Evolutionary conservation across 2,113 vertebrate species (phyloP).

Genomic region (Trinectes maculatus): DNA sequence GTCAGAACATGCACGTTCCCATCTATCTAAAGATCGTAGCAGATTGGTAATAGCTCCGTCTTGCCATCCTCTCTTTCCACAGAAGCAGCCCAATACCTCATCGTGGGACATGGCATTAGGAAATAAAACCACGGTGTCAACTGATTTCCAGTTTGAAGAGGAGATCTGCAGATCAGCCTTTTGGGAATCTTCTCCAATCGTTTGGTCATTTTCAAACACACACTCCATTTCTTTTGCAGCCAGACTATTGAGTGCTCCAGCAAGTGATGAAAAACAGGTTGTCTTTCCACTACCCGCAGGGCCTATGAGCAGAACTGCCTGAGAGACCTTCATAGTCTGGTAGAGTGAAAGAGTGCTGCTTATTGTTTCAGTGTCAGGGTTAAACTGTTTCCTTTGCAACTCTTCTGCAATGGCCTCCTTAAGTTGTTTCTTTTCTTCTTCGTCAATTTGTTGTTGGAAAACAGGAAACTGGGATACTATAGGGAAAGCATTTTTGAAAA

Average conservation of each 20-base stretch:
- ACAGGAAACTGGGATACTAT: constrained; percentile 44
- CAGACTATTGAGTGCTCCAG: constrained; percentile 78
- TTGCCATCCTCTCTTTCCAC: constrained; percentile 74
- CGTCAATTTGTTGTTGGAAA: constrained; percentile 51
- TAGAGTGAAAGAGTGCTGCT: constrained; percentile 76
- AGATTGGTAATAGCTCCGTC: constrained; percentile 77
- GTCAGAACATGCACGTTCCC: constrained; percentile 4
- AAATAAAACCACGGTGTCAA: constrained; percentile 81
- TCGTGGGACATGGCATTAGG: constrained; percentile 82
- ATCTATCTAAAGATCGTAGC: constrained; percentile 56
- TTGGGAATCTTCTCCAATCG: neutral
- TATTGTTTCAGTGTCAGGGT: constrained; percentile 64
- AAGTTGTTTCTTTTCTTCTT: constrained; percentile 54
- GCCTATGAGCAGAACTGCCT: constrained; percentile 83
- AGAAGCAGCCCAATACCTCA: constrained; percentile 82
- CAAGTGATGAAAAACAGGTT: constrained; percentile 80
- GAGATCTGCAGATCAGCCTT: constrained; percentile 11
- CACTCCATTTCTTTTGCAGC: constrained; percentile 44
- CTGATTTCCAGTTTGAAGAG: constrained; percentile 57
- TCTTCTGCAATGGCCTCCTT: constrained; percentile 72
- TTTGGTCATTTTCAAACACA: constrained; percentile 3
- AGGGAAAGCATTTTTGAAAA: constrained; percentile 83
- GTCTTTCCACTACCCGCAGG: constrained; percentile 88
- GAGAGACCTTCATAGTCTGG: constrained; percentile 74
- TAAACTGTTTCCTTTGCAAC: constrained; percentile 69